Conservation (phyloP, 1,140 invertebrate genomes). For the Drosophila erecta region DNA sequence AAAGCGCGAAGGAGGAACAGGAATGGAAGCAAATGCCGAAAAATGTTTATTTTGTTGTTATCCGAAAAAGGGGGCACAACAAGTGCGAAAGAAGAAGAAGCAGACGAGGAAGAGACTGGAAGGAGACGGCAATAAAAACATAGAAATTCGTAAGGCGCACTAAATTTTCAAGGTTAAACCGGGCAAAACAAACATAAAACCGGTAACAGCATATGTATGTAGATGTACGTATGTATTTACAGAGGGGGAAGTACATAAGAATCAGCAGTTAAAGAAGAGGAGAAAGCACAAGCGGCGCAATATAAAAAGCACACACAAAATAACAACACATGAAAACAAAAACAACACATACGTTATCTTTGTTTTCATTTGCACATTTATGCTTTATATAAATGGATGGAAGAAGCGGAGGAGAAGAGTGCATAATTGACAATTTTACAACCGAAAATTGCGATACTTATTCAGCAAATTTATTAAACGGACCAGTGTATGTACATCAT, state of each 20-base stretch:
- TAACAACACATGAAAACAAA: constrained; percentile 1
- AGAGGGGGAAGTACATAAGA: constrained; percentile 12
- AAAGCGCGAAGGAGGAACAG: not conserved
- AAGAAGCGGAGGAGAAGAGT: not conserved
- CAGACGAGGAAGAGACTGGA: constrained; percentile 22
- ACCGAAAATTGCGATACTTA: not conserved
- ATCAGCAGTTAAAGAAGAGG: constrained; percentile 3
- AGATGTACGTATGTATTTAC: constrained; percentile 14
- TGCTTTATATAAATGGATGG: not conserved
- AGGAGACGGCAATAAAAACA: constrained; percentile 67
- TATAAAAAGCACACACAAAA: constrained; percentile 19
- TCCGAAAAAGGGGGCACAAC: constrained; percentile 55
- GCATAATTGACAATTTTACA: not conserved
- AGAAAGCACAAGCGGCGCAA: constrained; percentile 39
- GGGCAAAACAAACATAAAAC: constrained; percentile 83
- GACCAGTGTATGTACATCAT: no score
- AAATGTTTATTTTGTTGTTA: constrained; percentile 42
- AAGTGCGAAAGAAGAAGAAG: constrained; percentile 61
- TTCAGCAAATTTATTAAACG: not conserved
- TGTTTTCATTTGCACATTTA: constrained; percentile 14
- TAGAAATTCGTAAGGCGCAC: constrained; percentile 74
- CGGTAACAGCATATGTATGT: constrained; percentile 67
- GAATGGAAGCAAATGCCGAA: constrained; percentile 2
- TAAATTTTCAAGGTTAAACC: constrained; percentile 80
- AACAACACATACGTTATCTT: not conserved